Evolutionary conservation across 2,113 vertebrate species (phyloP).

Genomic region (Leucoraja erinaceus): DNA sequence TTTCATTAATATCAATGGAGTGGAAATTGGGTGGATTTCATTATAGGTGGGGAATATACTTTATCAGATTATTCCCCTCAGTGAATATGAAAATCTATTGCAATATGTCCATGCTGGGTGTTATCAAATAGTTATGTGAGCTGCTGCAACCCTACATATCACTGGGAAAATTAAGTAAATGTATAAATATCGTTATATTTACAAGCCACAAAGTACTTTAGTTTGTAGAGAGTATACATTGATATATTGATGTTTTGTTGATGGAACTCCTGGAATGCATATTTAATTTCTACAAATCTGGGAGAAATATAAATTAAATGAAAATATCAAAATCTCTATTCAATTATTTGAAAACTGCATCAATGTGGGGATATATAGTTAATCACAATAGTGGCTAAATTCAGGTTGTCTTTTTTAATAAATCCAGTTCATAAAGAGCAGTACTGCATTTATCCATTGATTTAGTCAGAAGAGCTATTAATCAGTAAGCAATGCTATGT

Average conservation of each 20-base stretch:
- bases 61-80: not conserved
- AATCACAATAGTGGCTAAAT: conserved; percentile 17
- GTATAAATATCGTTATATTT: not conserved
- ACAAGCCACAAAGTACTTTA: not conserved
- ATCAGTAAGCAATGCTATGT: not conserved
- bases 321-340: not conserved
- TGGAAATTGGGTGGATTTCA: not conserved
- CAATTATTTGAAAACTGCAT: too few relatives aligned
- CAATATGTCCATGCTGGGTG: not conserved
- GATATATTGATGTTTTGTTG: not conserved
- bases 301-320: not conserved
- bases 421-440: not conserved
- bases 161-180: not conserved
- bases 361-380: not conserved
- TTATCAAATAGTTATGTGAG: not conserved
- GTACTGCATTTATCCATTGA: not conserved
- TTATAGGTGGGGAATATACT: too few relatives aligned
- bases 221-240: not conserved
- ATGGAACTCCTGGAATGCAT: not conserved
- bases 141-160: not conserved
- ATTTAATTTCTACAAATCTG: not conserved
- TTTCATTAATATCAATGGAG: not conserved
- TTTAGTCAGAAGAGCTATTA: conserved; percentile 1
- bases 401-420: not conserved
- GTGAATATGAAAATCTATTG: not conserved